A percentile compares a stretch with the other conserved stretches of the same genome.
Conservation (phyloP, 2,888 invertebrate species). For the Pterostichus niger region DNA sequence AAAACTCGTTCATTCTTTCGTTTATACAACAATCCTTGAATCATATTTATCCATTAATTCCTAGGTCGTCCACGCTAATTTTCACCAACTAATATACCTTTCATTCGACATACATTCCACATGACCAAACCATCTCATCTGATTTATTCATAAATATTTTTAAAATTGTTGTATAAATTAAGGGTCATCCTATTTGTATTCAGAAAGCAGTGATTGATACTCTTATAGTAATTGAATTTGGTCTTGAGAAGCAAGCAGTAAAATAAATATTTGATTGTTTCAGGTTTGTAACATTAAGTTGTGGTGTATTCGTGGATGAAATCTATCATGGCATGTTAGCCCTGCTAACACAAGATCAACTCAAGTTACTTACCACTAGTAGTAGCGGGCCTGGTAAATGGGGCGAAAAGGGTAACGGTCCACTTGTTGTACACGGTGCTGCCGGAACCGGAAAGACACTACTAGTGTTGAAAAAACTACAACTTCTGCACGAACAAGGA, state of each 20-base stretch:
- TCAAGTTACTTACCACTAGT: conserved; percentile 71
- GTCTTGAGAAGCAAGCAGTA: too few species aligned
- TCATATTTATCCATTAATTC: too few species aligned
- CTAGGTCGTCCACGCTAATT: too few species aligned
- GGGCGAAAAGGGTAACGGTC: conserved; percentile 65
- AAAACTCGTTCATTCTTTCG: too few species aligned
- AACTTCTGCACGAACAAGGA: conserved; percentile 72
- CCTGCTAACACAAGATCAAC: conserved; percentile 74
- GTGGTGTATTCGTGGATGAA: conserved; percentile 75
- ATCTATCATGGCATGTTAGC: conserved; percentile 74
- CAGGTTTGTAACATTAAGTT: conserved; percentile 74
- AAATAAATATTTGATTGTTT: neutral
- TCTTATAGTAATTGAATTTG: neutral
- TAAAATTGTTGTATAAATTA: too few species aligned
- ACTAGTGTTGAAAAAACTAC: conserved; percentile 74
- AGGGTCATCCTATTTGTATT: too few species aligned
- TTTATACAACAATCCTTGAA: too few species aligned
- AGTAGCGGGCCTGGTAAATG: conserved; percentile 69
- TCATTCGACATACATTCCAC: too few species aligned
- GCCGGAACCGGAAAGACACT: conserved; percentile 76
- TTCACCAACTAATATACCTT: too few species aligned
- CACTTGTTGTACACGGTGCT: conserved; percentile 74
- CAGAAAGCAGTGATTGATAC: too few species aligned
- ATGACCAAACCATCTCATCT: too few species aligned
- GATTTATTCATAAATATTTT: too few species aligned